Evolutionary conservation across 2,113 vertebrate species (phyloP).

Genomic region (Nothobranchius kuhntae): DNA sequence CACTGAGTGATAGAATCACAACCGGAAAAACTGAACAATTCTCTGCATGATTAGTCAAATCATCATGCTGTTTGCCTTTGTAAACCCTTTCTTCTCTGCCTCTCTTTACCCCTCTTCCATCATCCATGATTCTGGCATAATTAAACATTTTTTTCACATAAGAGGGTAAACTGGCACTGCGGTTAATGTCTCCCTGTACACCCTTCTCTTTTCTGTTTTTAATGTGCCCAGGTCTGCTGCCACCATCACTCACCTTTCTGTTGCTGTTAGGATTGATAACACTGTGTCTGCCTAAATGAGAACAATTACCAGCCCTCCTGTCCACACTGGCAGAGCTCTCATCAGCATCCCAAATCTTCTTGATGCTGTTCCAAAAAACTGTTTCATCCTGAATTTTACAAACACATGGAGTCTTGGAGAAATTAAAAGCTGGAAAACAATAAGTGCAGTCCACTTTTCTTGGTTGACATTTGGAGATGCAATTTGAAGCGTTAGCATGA

Average conservation of each 20-base stretch:
- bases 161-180: conserved; percentile 8
- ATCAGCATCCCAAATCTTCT: conserved; percentile 14
- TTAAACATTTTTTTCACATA: conserved; percentile 1
- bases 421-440: conserved; percentile 1
- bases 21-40: conserved; percentile 57
- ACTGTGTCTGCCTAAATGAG: conserved; percentile 62
- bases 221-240: conserved; percentile 39
- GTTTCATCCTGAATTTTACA: conserved; percentile 6
- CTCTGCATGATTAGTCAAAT: conserved; percentile 64
- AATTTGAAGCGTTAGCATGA: conserved; percentile 11
- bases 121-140: conserved; percentile 14
- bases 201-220: conserved; percentile 11
- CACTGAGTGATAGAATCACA: conserved; percentile 12
- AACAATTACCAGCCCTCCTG: conserved; percentile 60
- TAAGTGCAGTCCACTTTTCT: no score
- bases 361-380: conserved; percentile 10
- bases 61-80: conserved; percentile 45
- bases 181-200: conserved; percentile 40
- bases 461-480: not conserved
- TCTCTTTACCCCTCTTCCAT: conserved; percentile 12
- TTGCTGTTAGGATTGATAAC: conserved; percentile 69
- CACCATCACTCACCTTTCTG: conserved; percentile 52
- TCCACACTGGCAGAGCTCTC: conserved; percentile 44
- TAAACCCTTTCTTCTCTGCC: conserved; percentile 21
- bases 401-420: not conserved